These are phyloP conservation scores for Oncorhynchus gorbuscha DNA, from an alignment of 2,113 vertebrate genomes.

Conservation along the genomic window DNA sequence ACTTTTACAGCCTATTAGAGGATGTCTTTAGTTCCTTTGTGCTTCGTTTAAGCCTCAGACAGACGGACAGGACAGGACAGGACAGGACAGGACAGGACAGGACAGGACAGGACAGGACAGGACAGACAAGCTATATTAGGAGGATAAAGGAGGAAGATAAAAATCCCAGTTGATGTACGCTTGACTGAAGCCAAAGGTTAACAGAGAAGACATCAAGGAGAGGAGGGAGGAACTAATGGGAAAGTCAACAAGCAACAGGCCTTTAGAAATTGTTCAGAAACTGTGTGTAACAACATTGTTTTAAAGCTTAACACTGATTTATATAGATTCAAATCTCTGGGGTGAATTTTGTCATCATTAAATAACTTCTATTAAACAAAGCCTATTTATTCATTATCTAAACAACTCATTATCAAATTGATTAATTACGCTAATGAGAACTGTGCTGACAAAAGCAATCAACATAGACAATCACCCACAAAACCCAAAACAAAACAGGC, in stretches of 20 bases:
- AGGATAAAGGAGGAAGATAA: conserved; percentile 43
- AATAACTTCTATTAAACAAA: too few species aligned
- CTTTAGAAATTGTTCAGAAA: conserved; percentile 3
- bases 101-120: too few species aligned
- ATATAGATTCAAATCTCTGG: not conserved
- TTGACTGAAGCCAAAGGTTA: conserved; percentile 36
- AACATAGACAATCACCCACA: too few species aligned
- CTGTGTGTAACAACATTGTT: not conserved
- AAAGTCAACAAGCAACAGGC: conserved; percentile 54
- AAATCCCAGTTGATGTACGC: conserved; percentile 38
- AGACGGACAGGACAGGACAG: not conserved
- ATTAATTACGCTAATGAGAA: too few species aligned
- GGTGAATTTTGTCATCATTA: not conserved
- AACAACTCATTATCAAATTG: too few species aligned
- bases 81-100: too few species aligned
- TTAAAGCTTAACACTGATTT: not conserved
- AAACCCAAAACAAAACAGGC: too few species aligned
- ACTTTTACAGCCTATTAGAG: not conserved
- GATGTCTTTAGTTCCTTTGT: conserved; percentile 33
- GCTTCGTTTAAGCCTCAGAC: conserved; percentile 28
- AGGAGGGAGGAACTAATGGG: conserved; percentile 36
- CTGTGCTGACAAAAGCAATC: too few species aligned
- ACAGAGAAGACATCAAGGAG: conserved; percentile 37
- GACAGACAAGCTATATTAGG: not conserved
- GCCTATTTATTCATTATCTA: too few species aligned